Evolutionary conservation across 2,888 invertebrate genomes (phyloP), one percentile per base, ranked within the genome.

Genomic region (Eledona agricola): DNA sequence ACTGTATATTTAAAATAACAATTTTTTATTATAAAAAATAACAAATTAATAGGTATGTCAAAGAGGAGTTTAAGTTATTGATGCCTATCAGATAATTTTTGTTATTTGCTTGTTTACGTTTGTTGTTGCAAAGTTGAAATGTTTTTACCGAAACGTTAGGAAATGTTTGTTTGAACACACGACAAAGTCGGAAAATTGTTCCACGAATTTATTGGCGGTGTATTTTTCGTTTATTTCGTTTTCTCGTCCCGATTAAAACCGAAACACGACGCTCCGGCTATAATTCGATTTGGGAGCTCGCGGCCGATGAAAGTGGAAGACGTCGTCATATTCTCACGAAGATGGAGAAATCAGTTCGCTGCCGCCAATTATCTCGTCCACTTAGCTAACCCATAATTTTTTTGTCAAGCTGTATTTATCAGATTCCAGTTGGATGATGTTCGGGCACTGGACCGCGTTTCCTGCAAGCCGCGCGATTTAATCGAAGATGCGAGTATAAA

Each of bases 321-420:
- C 25, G 38, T 26, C 38, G 26, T 16, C 12, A 29, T 25, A 26
- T 38, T 40, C 40, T 40, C 40, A 40, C 40, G 40, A 40, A 28
- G 29, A 40, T 40, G 13, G 40, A 40, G 40, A 40, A 28, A 40
- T 40, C 40, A 15, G 31, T 12, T 16, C 10, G 13, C 26, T 38
- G 38, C 40, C 40, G 10, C 15, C 42, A 42, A 42, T 42, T 42
- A 42, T 42, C 11, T 40, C 26, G 4, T 28, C 13, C 13, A 26
- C 11, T 29, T 10, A 31, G 1, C 20, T 4, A 28, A 6, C 12
- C 42, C 22, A 20, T 22, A 42, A 42, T 42, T 42, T 42, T 42
- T 42, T 31, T 31, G 31, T 42, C 23, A 17, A n/a, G n/a, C n/a
- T n/a, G 37, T 3, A 20, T 15, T 4, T 35, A 35, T 35, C 40